phyloP scores from a whole-genome alignment of 2,888 invertebrate genomes.

The Pseudoips prasinana region DNA sequence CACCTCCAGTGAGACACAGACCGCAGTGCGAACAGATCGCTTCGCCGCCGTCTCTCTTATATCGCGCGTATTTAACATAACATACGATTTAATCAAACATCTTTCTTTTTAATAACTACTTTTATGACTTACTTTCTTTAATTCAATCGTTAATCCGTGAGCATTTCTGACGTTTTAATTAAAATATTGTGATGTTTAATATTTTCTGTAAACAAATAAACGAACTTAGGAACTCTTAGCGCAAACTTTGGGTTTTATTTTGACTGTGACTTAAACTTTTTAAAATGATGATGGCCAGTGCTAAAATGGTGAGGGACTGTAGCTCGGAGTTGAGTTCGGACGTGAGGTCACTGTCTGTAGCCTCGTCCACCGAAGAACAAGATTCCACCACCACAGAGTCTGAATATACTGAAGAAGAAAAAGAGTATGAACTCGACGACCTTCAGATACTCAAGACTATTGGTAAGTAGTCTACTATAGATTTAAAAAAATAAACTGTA shows the following conservation, averaged over 20 bases:
- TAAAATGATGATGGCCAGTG: slow-evolving; percentile 81
- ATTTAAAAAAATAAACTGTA: no score
- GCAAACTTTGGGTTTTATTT: slow-evolving; percentile 1
- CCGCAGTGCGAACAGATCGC: slow-evolving; percentile 53
- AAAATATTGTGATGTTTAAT: slow-evolving; percentile 24
- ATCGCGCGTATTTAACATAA: slow-evolving; percentile 50
- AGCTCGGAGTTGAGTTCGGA: slow-evolving; percentile 77
- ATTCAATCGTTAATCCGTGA: no score
- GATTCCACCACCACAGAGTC: slow-evolving; percentile 80
- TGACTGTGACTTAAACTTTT: slow-evolving; percentile 24
- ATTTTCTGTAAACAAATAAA: slow-evolving; percentile 27
- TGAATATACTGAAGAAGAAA: slow-evolving; percentile 81
- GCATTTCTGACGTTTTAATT: no score
- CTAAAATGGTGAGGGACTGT: slow-evolving; percentile 78
- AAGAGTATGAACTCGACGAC: slow-evolving; percentile 88
- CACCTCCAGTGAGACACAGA: slow-evolving; percentile 50
- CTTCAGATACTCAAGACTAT: slow-evolving; percentile 94
- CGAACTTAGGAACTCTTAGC: slow-evolving; percentile 28
- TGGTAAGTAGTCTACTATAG: no score
- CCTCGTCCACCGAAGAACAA: slow-evolving; percentile 80
- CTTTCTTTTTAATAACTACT: not conserved
- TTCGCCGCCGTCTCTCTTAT: slow-evolving; percentile 30
- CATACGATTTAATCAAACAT: slow-evolving; percentile 27
- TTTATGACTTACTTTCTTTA: no score
- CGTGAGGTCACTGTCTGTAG: slow-evolving; percentile 72